Evolutionary conservation across 1,140 invertebrate species (phyloP), one percentile per base, ranked within the genome.

Genomic region (Lordiphosa stackelbergi): DNA sequence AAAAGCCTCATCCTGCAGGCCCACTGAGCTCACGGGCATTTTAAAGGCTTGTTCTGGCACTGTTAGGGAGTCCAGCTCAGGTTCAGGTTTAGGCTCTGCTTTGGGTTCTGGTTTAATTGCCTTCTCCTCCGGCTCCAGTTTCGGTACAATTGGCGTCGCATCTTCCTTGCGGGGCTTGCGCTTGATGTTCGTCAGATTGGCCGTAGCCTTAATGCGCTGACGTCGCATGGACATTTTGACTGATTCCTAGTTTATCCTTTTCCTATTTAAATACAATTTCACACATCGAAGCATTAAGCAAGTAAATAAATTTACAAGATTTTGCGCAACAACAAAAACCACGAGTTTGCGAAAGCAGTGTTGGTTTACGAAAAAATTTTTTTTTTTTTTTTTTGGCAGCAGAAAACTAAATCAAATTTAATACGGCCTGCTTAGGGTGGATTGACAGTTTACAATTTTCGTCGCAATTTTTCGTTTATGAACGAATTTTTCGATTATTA

Each of bases 171-270:
- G 72, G 9, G 69, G 51, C 42, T 87, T 87, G 5, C 85, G 73
- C 36, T 87, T 87, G 8, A 85, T 62, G 43, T 64, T 65, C 42
- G 66, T 60, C 48, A 57, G 59, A 58, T 88, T 90, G 28, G 89
- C 90, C 58, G 88, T 61, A 31, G 88, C 89, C 70, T 90, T 90
- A 60, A 90, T 89, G 57, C 90, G 85, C 42, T 89, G 86, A 55
- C 90, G 70, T 64, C 89, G 86, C 87, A 89, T 89, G 9, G 85
- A 73, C 85, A 87, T 87, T 11, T 16, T 59, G 45, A 54, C 7
- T 59, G 37, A 36, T 43, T 58, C 63, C 9, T 46, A 40, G 60
- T 9, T 52, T 36, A 36, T 11, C 37, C 22, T 37, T 53, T 70
- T 16, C 13, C 34, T 46, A 10, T 31, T 43, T 16, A 19, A 11